Evolutionary conservation across 2,888 invertebrate genomes (phyloP), one percentile per base, ranked within the genome.

Genomic region (Elmis aenea): DNA sequence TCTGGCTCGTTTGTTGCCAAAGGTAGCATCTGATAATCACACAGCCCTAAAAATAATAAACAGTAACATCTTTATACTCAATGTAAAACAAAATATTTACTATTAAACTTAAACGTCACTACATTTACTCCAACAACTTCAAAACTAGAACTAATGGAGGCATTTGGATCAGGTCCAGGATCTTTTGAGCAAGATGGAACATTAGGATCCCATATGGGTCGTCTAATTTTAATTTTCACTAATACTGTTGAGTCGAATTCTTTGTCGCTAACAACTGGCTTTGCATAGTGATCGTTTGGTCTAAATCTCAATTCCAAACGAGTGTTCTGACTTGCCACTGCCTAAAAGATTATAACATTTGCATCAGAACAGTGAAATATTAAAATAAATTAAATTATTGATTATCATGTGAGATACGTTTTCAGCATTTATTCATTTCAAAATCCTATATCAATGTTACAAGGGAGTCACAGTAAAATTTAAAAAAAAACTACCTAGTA

Each of bases 21-120:
- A 1, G 96, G 91, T 41, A 96, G 67, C 62, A 84, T 96, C 67
- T 96, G 95, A 65, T 90, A 96, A 67, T 97, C 96, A 62, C 84
- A 85, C 57, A 94, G 69, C 45, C 79, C 91, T 91, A 63, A 16
- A 73, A 51, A 53, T 32, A 38, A 13, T 30, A 10, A 33, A 26
- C 6, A 21, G n/a, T 25, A 13, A 11, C 6, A 5, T 30, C 5
- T 5, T 31, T 25, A 9, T 21, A 6, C 18, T 15, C 35, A 26
- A 6, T 34, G 29, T 26, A 35, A n/a, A 13, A 24, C n/a, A 16
- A 25, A 26, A 16, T 12, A 18, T 18, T 14, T 24, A 25, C 12
- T 21, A 24, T 6, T 77, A 70, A 83, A 85, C 58, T 70, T 75
- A 56, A 77, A 81, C 51, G 77, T 75, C 29, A 71, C 71, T 23